Conservation (phyloP, 2,888 invertebrate species). For the Cerastis rubricosa region DNA sequence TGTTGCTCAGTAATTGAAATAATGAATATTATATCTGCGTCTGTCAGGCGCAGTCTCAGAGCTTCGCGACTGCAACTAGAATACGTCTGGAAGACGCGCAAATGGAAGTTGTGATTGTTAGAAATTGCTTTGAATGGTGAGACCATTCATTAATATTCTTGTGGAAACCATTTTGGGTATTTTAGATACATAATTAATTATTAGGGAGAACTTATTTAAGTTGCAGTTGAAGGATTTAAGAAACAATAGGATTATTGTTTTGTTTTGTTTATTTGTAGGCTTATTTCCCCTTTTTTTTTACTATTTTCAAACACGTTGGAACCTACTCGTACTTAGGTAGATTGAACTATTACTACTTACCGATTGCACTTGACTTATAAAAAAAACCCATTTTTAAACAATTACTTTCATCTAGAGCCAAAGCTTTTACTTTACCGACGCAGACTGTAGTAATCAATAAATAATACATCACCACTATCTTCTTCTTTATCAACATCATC, state of each 20-base stretch:
- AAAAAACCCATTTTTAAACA: not conserved
- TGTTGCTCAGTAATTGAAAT: slow-evolving; percentile 46
- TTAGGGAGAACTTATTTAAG: not conserved
- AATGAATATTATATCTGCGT: slow-evolving; percentile 63
- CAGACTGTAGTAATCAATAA: no score
- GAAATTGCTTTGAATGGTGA: no score
- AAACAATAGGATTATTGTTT: not conserved
- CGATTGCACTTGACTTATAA: not conserved
- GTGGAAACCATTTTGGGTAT: not conserved
- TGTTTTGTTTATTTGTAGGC: not conserved
- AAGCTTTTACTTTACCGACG: not conserved
- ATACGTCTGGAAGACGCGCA: slow-evolving; percentile 25
- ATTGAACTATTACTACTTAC: not conserved
- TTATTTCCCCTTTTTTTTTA: not conserved
- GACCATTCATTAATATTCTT: no score
- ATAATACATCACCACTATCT: not conserved
- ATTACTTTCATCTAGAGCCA: not conserved
- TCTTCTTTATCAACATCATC: not conserved
- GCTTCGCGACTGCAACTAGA: slow-evolving; percentile 33
- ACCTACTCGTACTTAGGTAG: not conserved
- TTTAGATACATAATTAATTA: not conserved
- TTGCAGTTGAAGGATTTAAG: not conserved
- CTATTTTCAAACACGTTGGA: not conserved
- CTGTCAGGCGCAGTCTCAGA: slow-evolving; percentile 43
- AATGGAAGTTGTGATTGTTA: slow-evolving; percentile 17